phyloP scores from a whole-genome alignment of 2,113 vertebrate genomes.

The Ictalurus furcatus region DNA sequence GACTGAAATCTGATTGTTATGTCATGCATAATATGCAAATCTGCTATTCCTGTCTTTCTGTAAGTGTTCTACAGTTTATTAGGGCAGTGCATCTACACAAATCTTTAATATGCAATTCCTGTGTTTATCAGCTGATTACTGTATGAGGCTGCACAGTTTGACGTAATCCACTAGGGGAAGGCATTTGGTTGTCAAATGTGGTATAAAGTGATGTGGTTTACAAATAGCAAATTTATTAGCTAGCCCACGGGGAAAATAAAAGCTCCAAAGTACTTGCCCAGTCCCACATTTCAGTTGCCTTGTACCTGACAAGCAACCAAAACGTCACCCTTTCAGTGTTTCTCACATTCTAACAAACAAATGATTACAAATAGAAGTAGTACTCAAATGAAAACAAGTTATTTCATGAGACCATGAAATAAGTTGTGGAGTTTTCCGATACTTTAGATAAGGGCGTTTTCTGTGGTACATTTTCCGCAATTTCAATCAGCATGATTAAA shows the following conservation, averaged over 20 bases:
- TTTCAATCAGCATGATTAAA: not conserved
- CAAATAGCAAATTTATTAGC: not conserved
- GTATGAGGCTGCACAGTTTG: not conserved
- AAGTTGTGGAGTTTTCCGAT: too few species aligned
- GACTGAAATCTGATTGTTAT: too few species aligned
- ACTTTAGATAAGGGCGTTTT: too few species aligned
- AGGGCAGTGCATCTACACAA: too few species aligned
- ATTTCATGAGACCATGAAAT: too few species aligned
- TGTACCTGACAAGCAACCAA: not conserved
- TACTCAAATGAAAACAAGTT: not conserved
- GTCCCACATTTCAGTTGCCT: not conserved
- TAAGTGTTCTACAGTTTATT: not conserved
- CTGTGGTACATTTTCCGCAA: too few species aligned
- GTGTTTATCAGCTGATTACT: not conserved
- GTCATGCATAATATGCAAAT: too few species aligned
- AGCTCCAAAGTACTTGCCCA: not conserved
- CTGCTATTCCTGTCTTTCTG: not conserved
- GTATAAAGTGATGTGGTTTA: not conserved
- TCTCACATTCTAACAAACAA: not conserved
- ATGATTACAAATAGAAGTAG: not conserved
- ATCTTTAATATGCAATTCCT: not conserved
- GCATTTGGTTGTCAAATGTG: not conserved
- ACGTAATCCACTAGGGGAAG: not conserved
- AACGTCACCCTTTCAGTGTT: not conserved
- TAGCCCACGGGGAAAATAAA: not conserved